Evolutionary conservation across 35 echinoderm and acorn worm species (phyloP).

Genomic region (Heliocidaris tuberculata): DNA sequence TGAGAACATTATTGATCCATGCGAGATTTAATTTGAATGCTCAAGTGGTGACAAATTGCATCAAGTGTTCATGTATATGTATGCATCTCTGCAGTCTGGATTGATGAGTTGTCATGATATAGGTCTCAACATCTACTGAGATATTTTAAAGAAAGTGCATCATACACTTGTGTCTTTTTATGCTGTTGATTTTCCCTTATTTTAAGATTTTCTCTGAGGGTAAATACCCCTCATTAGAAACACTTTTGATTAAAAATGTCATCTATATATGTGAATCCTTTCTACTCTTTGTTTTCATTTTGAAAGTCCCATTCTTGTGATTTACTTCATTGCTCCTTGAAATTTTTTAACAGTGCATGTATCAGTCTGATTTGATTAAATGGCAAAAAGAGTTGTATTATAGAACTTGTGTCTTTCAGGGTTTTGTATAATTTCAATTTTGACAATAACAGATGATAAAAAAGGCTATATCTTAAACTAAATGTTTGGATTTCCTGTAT

Average conservation of each 20-base stretch:
- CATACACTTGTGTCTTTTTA: background rate
- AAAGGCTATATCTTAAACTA: no score
- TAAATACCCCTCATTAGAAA: background rate
- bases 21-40: background rate
- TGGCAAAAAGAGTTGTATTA: no score
- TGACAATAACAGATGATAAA: no score
- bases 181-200: background rate
- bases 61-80: background rate
- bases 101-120: background rate
- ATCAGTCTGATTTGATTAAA: no score
- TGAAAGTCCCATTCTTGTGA: no score
- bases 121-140: background rate
- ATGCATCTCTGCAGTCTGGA: background rate
- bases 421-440: no score
- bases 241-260: background rate
- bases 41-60: background rate
- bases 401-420: no score
- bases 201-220: background rate
- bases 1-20: constrained; percentile 2
- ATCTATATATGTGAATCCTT: no score
- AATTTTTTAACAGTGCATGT: no score
- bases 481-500: no score
- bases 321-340: no score
- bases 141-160: background rate
- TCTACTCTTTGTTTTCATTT: no score